A percentile compares a stretch with the other conserved stretches of the same genome.
Conservation (phyloP, 37 sponge, comb jelly and placozoan genomes). For the Oopsacas minuta region DNA sequence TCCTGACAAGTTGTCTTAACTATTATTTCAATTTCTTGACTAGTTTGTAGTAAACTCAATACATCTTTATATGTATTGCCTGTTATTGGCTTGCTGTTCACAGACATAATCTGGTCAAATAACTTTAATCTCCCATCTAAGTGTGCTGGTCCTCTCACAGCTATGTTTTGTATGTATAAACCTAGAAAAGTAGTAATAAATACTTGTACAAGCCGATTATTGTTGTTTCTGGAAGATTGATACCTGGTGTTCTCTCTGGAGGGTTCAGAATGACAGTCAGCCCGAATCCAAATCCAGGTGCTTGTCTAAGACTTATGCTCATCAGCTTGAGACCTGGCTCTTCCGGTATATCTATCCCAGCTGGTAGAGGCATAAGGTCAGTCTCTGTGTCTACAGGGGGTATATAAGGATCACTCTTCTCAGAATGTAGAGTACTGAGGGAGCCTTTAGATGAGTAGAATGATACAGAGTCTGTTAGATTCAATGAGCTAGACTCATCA, state of each 20-base stretch:
- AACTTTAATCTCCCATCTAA: neutral
- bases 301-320: neutral
- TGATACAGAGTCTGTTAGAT: neutral
- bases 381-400: neutral
- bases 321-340: conserved; percentile 11
- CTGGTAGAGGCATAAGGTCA: neutral
- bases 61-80: neutral
- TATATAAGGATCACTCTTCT: neutral
- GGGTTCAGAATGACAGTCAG: conserved; percentile 17
- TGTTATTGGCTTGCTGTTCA: neutral
- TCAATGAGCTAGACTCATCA: neutral
- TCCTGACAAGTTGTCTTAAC: neutral
- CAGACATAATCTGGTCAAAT: conserved; percentile 6
- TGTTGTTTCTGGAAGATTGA: neutral
- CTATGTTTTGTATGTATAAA: neutral
- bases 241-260: neutral
- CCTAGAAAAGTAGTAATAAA: neutral
- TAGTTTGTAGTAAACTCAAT: neutral
- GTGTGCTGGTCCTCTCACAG: neutral
- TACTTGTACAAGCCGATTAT: neutral
- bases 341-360: neutral
- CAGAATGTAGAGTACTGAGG: conserved; percentile 5
- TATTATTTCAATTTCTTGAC: conserved; percentile 3
- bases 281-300: neutral
- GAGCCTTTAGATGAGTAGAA: conserved; percentile 10